phyloP scores from a whole-genome alignment of 2,888 invertebrate genomes.

The Orchesellides sinensis region DNA sequence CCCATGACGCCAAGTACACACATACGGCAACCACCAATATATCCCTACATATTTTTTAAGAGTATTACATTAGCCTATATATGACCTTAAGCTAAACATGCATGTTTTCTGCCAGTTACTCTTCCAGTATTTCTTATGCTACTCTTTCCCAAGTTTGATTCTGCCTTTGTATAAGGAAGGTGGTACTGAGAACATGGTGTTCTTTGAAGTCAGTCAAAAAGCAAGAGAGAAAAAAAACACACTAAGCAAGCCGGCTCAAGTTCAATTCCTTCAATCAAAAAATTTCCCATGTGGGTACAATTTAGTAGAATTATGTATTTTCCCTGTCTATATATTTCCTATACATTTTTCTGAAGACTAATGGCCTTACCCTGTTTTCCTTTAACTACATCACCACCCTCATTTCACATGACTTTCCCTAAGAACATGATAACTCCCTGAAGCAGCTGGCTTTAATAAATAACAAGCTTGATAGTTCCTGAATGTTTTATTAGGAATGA shows the following conservation, averaged over 20 bases:
- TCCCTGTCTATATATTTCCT: not conserved
- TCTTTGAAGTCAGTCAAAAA: constrained; percentile 10
- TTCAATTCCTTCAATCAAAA: constrained; percentile 60
- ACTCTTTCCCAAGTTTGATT: too few species aligned
- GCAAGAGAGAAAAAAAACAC: too few species aligned
- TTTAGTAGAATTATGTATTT: constrained; percentile 21
- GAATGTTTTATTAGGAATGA: too few species aligned
- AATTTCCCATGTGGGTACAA: constrained; percentile 47
- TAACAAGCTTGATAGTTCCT: too few species aligned
- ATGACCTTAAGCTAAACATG: not conserved
- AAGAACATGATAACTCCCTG: too few species aligned
- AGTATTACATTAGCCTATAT: not conserved
- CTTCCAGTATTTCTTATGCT: too few species aligned
- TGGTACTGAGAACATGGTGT: not conserved
- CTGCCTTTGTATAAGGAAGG: not conserved
- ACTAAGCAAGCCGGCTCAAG: constrained; percentile 48
- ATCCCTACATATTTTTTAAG: not conserved
- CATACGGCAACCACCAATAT: not conserved
- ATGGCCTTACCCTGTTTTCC: constrained; percentile 58
- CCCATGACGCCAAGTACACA: constrained; percentile 5
- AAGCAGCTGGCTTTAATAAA: too few species aligned
- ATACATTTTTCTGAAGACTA: constrained; percentile 24
- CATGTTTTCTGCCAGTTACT: too few species aligned
- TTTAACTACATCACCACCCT: constrained; percentile 42
- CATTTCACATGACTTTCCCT: too few species aligned